A percentile compares a stretch with the other conserved stretches of the same genome.
phyloP scores from a whole-genome alignment of 2,888 invertebrate species.

The Drepana falcataria region DNA sequence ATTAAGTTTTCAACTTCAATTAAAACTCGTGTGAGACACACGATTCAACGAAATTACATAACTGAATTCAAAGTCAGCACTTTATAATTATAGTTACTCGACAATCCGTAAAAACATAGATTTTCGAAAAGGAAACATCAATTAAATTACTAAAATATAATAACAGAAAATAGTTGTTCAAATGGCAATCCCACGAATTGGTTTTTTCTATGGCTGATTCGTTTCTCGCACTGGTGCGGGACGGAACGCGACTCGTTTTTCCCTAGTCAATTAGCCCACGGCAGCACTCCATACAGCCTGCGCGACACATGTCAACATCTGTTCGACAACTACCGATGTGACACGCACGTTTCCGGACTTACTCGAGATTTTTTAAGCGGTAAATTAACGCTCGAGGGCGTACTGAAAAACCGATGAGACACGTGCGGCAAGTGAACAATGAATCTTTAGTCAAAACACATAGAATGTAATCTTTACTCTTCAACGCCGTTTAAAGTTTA shows the following conservation, averaged over 20 bases:
- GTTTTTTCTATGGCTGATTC: slow-evolving; percentile 6
- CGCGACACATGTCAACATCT: slow-evolving; percentile 74
- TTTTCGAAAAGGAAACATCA: too few relatives aligned
- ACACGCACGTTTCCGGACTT: slow-evolving; percentile 63
- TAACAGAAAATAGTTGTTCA: too few relatives aligned
- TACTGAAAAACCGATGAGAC: slow-evolving; percentile 40
- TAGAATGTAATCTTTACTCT: not conserved
- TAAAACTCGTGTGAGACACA: too few relatives aligned
- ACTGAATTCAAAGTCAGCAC: too few relatives aligned
- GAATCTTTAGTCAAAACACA: slow-evolving; percentile 9
- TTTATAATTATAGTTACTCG: too few relatives aligned
- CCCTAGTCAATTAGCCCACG: slow-evolving; percentile 67
- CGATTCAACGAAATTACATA: too few relatives aligned
- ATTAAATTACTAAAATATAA: too few relatives aligned
- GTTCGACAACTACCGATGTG: slow-evolving; percentile 66
- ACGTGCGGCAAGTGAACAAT: slow-evolving; percentile 32
- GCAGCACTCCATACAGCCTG: slow-evolving; percentile 39
- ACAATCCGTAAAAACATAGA: too few relatives aligned
- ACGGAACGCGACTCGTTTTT: slow-evolving; percentile 47
- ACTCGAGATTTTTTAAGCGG: slow-evolving; percentile 56
- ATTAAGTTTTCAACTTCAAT: too few relatives aligned
- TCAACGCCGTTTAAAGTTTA: not conserved
- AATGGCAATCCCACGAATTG: too few relatives aligned
- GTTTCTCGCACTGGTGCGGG: slow-evolving; percentile 30
- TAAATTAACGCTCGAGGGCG: slow-evolving; percentile 58